Evolutionary conservation across 2,888 invertebrate genomes (phyloP), one percentile per base, ranked within the genome.

Genomic region (Mimumesa dahlbomi): DNA sequence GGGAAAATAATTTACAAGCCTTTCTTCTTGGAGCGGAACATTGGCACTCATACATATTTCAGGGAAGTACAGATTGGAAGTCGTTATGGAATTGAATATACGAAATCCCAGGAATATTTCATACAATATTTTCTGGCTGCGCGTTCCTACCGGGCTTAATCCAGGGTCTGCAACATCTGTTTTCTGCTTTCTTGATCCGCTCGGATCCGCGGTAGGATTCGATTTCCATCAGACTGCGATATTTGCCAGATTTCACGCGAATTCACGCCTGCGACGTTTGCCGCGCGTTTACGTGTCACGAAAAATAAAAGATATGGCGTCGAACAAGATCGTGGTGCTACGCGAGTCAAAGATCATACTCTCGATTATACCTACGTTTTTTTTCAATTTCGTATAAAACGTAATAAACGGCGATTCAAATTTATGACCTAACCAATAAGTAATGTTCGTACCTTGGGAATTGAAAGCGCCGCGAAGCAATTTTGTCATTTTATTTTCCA

Each of bases 201-300:
- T n/a, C 54, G 53, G n/a, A 64, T 53, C 58, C 38, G 42, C 34
- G 34, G 22, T 36, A 31, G 59, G 53, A 61, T 53, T 58, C 66
- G 50, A 73, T 73, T 66, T 68, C 68, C 68, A 61, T 62, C 66
- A 56, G n/a, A 25, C 43, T 21, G 48, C 54, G 65, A 73, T 66
- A 58, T 66, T 75, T 72, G 49, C 67, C 58, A 63, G 52, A 43
- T 68, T 58, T 45, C 66, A 62, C 53, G 25, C 43, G 69, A 73
- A 65, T 48, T 62, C 62, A 70, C 52, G 34, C 36, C 21, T 34
- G 29, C 59, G 74, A 74, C 67, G 64, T 43, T 42, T 50, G 61
- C 40, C 16, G 58, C 34, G 48, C 56, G 56, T 48, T 64, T 52
- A 14, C 16, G 48, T 53, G 67, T 65, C 42, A 31, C 16, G 43